A percentile compares a stretch with the other conserved stretches of the same genome.
Conservation (phyloP, 2,888 invertebrate species). For the Choristoneura rosaceana region DNA sequence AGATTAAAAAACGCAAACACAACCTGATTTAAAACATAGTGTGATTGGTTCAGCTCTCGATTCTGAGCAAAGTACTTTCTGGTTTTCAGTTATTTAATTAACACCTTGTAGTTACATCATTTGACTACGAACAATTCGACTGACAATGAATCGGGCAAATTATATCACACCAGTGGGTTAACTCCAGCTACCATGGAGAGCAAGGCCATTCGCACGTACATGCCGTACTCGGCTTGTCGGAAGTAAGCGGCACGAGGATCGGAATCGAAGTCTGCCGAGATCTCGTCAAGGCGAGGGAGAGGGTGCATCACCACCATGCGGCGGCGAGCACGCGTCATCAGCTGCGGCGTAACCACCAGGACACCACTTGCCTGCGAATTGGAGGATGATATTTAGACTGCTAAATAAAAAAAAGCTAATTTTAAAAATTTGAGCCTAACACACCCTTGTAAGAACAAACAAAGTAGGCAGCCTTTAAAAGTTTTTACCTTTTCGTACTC, state of each 20-base stretch:
- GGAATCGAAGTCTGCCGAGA: constrained; percentile 96
- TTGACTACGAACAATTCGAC: background rate
- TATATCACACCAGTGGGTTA: constrained; percentile 67
- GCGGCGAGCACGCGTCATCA: constrained; percentile 97
- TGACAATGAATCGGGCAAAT: background rate
- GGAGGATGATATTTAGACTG: background rate
- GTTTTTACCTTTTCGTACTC: constrained; percentile 93
- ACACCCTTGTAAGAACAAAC: background rate
- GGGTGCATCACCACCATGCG: constrained; percentile 99
- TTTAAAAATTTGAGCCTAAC: background rate
- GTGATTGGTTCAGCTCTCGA: too few relatives aligned
- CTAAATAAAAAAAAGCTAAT: background rate
- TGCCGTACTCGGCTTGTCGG: constrained; percentile 98
- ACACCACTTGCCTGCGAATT: constrained; percentile 91
- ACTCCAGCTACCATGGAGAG: constrained; percentile 94
- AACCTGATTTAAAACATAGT: too few relatives aligned
- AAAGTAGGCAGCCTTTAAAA: background rate
- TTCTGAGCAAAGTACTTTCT: too few relatives aligned
- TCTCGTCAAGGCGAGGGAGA: constrained; percentile 96
- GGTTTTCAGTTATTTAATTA: too few relatives aligned
- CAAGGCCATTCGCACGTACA: constrained; percentile 99
- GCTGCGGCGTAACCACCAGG: constrained; percentile 95
- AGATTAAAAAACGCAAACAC: too few relatives aligned
- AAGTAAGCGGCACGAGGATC: constrained; percentile 99
- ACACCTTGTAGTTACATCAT: background rate